Evolutionary conservation across 2,888 invertebrate genomes (phyloP), one percentile per base, ranked within the genome.

Genomic region (Cremastinae sp.): DNA sequence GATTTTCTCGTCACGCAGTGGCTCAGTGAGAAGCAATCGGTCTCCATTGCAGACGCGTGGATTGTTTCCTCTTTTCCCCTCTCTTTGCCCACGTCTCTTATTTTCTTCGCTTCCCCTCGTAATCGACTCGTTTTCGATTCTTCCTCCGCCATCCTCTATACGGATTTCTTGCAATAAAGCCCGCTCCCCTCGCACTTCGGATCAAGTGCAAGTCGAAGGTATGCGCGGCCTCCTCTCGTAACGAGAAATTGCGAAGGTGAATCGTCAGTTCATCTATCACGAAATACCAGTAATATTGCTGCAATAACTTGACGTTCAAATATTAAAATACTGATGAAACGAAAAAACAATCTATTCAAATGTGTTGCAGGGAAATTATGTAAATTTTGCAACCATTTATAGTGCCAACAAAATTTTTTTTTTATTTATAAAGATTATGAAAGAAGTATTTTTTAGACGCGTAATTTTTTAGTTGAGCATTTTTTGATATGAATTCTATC

Each of bases 11-110:
- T 28, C 14, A 16, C 56, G 49, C 22, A 16, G 9, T 68, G 41
- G 28, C 2, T 28, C 28, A 28, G 28, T 28, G 28, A n/a, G 47
- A 47, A 36, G 61, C 62, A 64, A 59, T 61, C 61, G 54, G 54
- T 54, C 54, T 51, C 61, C 66, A 74, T 54, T 61, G 61, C 38
- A 45, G 54, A 64, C 16, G 53, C 51, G 10, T 38, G 58, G 28
- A 65, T 72, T 70, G 53, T 64, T 59, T 65, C 22, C 16, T n/a
- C 8, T 34, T 8, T 47, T 14, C 2, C 49, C 28, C 53, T 53
- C 53, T 14, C n/a, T 43, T 43, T 43, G 12, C 14, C 45, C 14
- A n/a, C 28, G 28, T 28, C 28, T 28, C 28, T 28, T 28, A 3
- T 28, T 5, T 28, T 28, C 28, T 28, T 58, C 7, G 18, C n/a